These are phyloP conservation scores for Lepidurus packardi DNA, from an alignment of 1,140 invertebrate genomes.

Conservation along the genomic window DNA sequence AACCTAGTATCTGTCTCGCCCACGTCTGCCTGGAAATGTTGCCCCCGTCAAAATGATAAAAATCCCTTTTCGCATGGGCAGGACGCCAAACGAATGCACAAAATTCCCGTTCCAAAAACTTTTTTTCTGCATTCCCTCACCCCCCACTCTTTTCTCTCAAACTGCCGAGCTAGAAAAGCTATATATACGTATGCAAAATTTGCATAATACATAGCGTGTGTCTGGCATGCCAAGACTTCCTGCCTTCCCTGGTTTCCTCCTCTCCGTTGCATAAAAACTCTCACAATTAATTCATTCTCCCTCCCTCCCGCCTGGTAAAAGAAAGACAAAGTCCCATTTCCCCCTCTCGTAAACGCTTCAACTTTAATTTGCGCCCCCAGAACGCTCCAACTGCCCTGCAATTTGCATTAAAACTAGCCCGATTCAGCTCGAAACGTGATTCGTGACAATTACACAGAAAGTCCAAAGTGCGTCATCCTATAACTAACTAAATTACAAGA, in stretches of 20 bases:
- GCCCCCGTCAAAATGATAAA: conserved; percentile 2
- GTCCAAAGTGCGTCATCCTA: no score
- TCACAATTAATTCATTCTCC: background rate
- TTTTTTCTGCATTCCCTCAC: background rate
- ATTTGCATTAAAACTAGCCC: no score
- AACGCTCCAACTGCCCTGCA: no score
- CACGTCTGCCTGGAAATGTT: background rate
- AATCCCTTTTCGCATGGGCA: conserved; percentile 12
- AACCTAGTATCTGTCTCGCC: background rate
- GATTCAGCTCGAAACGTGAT: no score
- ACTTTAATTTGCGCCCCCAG: no score
- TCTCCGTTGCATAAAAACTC: background rate
- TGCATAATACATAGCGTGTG: conserved; percentile 18
- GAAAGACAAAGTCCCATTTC: no score
- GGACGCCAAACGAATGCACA: background rate
- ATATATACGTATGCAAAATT: background rate
- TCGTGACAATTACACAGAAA: no score
- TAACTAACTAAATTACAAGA: no score
- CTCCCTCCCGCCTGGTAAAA: background rate
- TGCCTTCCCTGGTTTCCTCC: background rate
- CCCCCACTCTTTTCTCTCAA: background rate
- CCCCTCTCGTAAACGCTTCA: no score
- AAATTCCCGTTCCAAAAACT: background rate
- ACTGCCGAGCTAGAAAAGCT: background rate
- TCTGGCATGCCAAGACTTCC: conserved; percentile 13